These are phyloP conservation scores for Callinectes sapidus DNA, from an alignment of 2,888 invertebrate genomes.

Conservation along the genomic window DNA sequence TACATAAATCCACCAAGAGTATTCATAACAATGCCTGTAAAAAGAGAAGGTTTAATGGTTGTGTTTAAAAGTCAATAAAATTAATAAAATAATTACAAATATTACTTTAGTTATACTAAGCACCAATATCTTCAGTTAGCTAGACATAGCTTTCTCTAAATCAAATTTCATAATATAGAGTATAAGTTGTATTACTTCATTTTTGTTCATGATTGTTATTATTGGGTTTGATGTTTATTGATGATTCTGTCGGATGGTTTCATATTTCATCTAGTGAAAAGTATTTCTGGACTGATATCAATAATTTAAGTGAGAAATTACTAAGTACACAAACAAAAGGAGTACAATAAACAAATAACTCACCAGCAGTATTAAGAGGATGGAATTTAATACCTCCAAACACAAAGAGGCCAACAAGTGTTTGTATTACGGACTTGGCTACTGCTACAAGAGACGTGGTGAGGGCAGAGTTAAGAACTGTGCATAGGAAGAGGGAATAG, in stretches of 20 bases:
- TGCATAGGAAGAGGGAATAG: slow-evolving; percentile 77
- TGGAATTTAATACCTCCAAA: slow-evolving; percentile 76
- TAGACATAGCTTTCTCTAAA: background rate
- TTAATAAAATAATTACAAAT: background rate
- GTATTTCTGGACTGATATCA: background rate
- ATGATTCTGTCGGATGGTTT: background rate
- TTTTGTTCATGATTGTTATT: background rate
- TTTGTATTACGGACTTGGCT: slow-evolving; percentile 76
- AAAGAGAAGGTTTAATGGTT: background rate
- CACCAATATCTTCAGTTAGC: too few relatives aligned
- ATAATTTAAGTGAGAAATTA: background rate
- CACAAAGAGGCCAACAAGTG: slow-evolving; percentile 76
- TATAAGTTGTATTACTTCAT: too few relatives aligned
- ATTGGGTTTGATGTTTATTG: background rate
- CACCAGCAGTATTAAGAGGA: slow-evolving; percentile 75
- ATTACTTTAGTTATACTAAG: background rate
- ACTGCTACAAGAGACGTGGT: slow-evolving; percentile 77
- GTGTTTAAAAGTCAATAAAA: background rate
- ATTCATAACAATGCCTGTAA: slow-evolving; percentile 76
- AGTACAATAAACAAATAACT: slow-evolving; percentile 17
- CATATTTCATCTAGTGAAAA: background rate
- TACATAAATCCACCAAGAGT: slow-evolving; percentile 76
- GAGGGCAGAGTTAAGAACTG: slow-evolving; percentile 77
- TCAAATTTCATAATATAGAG: background rate
- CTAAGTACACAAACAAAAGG: background rate